A percentile compares a stretch with the other conserved stretches of the same genome.
Conservation (phyloP, 2,113 vertebrate species). For the Verasper variegatus region DNA sequence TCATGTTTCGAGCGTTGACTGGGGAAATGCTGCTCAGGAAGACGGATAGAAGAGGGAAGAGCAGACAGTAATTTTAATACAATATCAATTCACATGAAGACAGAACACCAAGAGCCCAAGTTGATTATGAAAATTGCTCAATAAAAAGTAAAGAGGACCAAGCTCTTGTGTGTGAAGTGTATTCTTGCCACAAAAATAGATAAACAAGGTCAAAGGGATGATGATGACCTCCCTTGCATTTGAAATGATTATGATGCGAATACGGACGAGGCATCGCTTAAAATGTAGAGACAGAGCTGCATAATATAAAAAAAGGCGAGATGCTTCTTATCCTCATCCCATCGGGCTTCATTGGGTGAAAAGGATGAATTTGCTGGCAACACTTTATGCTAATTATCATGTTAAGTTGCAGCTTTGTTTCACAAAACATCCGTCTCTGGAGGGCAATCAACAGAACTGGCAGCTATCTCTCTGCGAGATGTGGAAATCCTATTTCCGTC, state of each 20-base stretch:
- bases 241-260: conserved; percentile 26
- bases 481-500: conserved; percentile 15
- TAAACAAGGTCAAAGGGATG: conserved; percentile 27
- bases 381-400: conserved; percentile 55
- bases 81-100: conserved; percentile 32
- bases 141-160: conserved; percentile 22
- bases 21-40: not conserved
- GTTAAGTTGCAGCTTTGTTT: conserved; percentile 38
- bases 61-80: conserved; percentile 20
- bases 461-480: conserved; percentile 29
- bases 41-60: conserved; percentile 3
- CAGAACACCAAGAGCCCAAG: conserved; percentile 1
- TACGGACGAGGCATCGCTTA: not conserved
- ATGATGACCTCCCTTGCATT: conserved; percentile 21
- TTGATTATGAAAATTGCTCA: conserved; percentile 1
- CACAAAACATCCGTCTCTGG: conserved; percentile 35
- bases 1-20: not conserved
- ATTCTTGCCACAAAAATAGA: conserved; percentile 6
- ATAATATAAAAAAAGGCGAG: conserved; percentile 44
- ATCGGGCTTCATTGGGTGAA: conserved; percentile 20
- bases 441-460: conserved; percentile 37
- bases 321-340: conserved; percentile 11
- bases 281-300: conserved; percentile 14
- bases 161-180: too few species aligned
- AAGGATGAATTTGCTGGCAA: conserved; percentile 40